phyloP scores from a whole-genome alignment of 2,888 invertebrate species.

The Drosophila kokeensis region DNA sequence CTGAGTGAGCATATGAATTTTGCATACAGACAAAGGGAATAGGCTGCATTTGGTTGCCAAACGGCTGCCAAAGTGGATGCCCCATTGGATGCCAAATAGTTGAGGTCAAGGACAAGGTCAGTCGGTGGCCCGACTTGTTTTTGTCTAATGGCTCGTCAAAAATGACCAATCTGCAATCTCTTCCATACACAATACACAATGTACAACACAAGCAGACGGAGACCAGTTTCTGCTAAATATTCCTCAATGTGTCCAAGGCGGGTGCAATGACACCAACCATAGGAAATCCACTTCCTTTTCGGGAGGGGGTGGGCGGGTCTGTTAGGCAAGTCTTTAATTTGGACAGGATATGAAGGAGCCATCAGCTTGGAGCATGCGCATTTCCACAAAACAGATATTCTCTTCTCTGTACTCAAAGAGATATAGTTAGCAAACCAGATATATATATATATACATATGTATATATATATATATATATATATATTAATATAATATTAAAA shows the following conservation, averaged over 20 bases:
- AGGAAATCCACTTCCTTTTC: not conserved
- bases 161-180: conserved; percentile 7
- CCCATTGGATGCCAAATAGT: conserved; percentile 5
- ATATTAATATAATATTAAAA: too few species aligned
- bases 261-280: not conserved
- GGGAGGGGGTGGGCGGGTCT: not conserved
- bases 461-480: not conserved
- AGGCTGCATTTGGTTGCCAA: not conserved
- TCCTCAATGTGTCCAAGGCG: not conserved
- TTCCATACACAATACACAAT: not conserved
- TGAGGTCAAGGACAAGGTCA: conserved; percentile 42
- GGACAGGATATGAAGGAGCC: not conserved
- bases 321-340: not conserved
- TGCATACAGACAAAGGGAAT: not conserved
- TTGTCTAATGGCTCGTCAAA: conserved; percentile 20
- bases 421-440: not conserved
- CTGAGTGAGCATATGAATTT: not conserved
- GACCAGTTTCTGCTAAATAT: not conserved
- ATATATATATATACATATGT: not conserved
- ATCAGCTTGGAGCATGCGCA: not conserved
- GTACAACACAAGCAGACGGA: not conserved
- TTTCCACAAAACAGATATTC: not conserved
- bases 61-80: not conserved
- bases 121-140: not conserved
- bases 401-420: not conserved